Conservation (phyloP, 2,888 invertebrate species). For the Metalampra italica region DNA sequence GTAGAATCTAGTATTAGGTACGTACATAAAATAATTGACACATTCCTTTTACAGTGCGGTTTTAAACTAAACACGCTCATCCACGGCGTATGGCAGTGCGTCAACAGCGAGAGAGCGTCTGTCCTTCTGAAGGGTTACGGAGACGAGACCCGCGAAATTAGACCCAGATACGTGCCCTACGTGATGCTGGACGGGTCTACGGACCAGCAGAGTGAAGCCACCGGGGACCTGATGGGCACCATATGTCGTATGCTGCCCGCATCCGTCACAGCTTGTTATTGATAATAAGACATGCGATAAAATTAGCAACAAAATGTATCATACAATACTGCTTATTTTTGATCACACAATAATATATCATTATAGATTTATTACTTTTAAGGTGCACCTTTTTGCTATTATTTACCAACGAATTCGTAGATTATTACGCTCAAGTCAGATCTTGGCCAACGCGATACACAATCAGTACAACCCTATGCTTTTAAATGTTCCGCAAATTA, state of each 20-base stretch:
- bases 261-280: conserved; percentile 20
- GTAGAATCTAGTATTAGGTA: too few relatives aligned
- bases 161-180: conserved; percentile 37
- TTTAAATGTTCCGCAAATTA: too few relatives aligned
- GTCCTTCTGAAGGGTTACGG: conserved; percentile 36
- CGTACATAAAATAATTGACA: too few relatives aligned
- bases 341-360: too few relatives aligned
- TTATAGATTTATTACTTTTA: too few relatives aligned
- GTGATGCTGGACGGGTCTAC: conserved; percentile 29
- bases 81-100: conserved; percentile 32
- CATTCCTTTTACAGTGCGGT: conserved; percentile 36
- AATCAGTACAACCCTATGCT: too few relatives aligned
- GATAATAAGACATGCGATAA: not conserved
- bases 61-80: conserved; percentile 21
- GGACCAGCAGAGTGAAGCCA: conserved; percentile 21
- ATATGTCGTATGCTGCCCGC: conserved; percentile 28
- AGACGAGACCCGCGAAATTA: conserved; percentile 28
- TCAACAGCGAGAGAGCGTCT: conserved; percentile 26
- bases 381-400: too few relatives aligned
- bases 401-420: too few relatives aligned
- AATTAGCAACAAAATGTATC: not conserved
- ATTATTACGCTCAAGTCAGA: too few relatives aligned
- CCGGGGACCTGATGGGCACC: conserved; percentile 23
- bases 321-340: too few relatives aligned
- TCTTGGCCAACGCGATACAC: too few relatives aligned